Percentiles rank a stretch among this genome's conserved stretches.
Evolutionary conservation across 2,797 vertebrate genomes (phyloP).

Genomic region (Notoglanidium macrostoma): DNA sequence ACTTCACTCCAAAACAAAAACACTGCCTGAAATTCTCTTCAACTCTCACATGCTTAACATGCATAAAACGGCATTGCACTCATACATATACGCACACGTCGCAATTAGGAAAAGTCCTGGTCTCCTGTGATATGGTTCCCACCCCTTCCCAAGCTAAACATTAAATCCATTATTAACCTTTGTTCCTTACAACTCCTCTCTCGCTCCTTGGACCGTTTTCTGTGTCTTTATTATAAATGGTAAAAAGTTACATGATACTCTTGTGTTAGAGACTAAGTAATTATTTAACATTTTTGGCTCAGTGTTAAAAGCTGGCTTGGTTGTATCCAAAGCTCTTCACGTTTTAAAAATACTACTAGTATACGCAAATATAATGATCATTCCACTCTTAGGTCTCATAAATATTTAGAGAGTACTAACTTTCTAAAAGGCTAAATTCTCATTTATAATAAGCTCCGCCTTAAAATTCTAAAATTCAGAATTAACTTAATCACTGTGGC

Average conservation of each 20-base stretch:
- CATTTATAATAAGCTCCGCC: not conserved
- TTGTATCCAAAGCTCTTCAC: not conserved
- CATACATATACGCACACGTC: constrained; percentile 45
- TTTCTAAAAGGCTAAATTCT: not conserved
- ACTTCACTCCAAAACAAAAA: constrained; percentile 67
- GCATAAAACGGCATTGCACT: constrained; percentile 21
- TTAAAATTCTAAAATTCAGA: not conserved
- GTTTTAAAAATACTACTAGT: not conserved
- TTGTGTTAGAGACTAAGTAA: not conserved
- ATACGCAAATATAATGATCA: not conserved
- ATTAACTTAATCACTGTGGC: not conserved
- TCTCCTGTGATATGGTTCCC: constrained; percentile 39
- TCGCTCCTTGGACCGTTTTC: constrained; percentile 45
- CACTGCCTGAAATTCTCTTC: constrained; percentile 54
- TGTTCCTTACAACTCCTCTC: constrained; percentile 64
- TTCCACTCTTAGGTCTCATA: not conserved
- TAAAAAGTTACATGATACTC: not conserved
- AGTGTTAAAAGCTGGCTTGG: not conserved
- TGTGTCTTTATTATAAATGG: not conserved
- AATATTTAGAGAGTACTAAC: not conserved
- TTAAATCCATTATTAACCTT: constrained; percentile 76
- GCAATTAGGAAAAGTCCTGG: constrained; percentile 70
- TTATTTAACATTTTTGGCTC: not conserved
- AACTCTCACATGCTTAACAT: constrained; percentile 46
- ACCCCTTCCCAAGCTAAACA: constrained; percentile 65